phyloP scores from a whole-genome alignment of 2,113 vertebrate species.

The Microcebus jonahi region DNA sequence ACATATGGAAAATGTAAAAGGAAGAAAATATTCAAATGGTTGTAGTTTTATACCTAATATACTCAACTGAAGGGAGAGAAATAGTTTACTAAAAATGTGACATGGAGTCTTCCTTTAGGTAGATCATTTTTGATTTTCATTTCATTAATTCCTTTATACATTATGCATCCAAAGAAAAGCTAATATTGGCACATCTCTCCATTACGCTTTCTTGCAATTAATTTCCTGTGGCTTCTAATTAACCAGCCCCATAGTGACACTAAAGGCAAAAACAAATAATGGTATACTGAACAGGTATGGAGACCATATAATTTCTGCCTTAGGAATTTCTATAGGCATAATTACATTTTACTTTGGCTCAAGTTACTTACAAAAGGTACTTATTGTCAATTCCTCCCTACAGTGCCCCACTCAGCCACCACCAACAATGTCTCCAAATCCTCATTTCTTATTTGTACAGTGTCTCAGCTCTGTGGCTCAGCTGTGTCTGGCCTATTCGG shows the following conservation, averaged over 20 bases:
- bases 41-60: conserved; percentile 52
- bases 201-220: conserved; percentile 52
- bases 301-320: conserved; percentile 34
- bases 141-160: conserved; percentile 55
- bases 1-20: conserved; percentile 29
- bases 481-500: background rate
- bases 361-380: conserved; percentile 36
- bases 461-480: conserved; percentile 21
- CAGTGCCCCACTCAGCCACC: background rate
- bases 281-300: conserved; percentile 5
- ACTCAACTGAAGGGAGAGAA: conserved; percentile 32
- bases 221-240: conserved; percentile 46
- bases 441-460: conserved; percentile 35
- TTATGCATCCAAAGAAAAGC: conserved; percentile 34
- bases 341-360: conserved; percentile 50
- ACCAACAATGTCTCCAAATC: background rate
- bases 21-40: conserved; percentile 49
- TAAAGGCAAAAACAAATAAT: conserved; percentile 42
- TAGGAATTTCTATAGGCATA: conserved; percentile 37
- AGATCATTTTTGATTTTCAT: conserved; percentile 48
- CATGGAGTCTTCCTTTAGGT: background rate
- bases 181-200: background rate
- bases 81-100: conserved; percentile 41
- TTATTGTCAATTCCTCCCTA: conserved; percentile 12
- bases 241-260: background rate